Conservation (phyloP, 2,797 vertebrate species). For the Aphelocoma californica region DNA sequence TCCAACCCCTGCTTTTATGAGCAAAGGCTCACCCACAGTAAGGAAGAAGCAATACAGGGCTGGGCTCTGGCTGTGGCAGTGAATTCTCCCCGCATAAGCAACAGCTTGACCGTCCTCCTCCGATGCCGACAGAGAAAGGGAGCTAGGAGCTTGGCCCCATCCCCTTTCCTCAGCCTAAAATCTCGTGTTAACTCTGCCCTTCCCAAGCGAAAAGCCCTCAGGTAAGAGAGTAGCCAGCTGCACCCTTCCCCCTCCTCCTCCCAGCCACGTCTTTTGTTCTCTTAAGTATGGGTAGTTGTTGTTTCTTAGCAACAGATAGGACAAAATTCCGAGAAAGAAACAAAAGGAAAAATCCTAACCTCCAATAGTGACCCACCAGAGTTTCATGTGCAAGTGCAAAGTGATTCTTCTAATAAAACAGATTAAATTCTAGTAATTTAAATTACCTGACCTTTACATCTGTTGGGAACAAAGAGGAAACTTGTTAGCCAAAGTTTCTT, state of each 20-base stretch:
- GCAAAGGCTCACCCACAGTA: neutral
- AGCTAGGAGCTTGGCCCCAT: neutral
- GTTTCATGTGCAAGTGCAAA: neutral
- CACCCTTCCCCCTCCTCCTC: neutral
- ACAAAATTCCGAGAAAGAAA: neutral
- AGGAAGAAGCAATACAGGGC: neutral
- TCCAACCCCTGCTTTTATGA: accelerated
- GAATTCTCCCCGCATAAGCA: neutral
- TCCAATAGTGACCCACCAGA: neutral
- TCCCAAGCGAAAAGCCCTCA: neutral
- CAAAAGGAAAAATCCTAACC: neutral
- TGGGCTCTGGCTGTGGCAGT: neutral
- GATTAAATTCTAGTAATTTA: neutral
- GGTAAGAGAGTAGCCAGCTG: neutral
- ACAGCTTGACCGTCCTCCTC: accelerated
- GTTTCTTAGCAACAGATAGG: neutral
- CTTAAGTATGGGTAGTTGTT: neutral
- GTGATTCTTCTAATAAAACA: neutral
- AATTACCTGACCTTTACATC: neutral
- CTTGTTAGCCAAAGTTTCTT: neutral
- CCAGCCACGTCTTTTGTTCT: neutral
- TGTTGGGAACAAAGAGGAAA: neutral
- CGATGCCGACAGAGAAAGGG: accelerated
- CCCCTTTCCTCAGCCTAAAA: neutral
- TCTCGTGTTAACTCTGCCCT: neutral